Base-by-base conservation (phyloP, 2,797 vertebrate species). In the Gallirallus australis region DNA sequence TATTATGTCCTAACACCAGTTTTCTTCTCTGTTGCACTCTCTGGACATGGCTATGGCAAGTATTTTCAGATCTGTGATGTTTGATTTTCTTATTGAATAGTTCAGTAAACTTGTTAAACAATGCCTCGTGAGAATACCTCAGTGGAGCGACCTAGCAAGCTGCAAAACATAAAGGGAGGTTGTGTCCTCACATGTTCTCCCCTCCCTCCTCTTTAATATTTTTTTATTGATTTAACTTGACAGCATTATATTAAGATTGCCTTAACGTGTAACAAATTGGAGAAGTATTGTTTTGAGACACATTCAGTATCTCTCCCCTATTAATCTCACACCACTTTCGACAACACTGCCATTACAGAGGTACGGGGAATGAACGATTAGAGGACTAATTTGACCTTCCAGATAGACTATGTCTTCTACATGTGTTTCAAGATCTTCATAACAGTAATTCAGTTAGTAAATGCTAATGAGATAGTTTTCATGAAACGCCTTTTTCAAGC, bases 31-130 rank as follows among this genome's bases (percentile, higher is more conserved):
- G 37, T 80, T 93, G 45, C 18, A 79, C 48, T 93, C 8, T 6
- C 39, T 73, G 66, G 71, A 94, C 3, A 9, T 50, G 71, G 39
- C 21, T 77, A 82, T 56, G 31, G 18, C 13, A 90, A 64, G 35
- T 81, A 86, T 65, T 89, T 84, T 91, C 76, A 86, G 47, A 25
- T 72, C 59, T 68, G 33, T 37, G 18, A 33, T 65, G 59, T 71
- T 17, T 75, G 42, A 90, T 89, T 90, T 86, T 68, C 64, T 90
- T 54, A 80, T 48, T 93, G 48, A 83, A 42, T 59, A 93, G 64
- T 56, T 92, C 73, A 87, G 42, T 48, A 94, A 82, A 85, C 48
- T 75, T 89, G 42, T 57, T 86, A 90, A 96, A 78, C n/a, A 72
- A 70, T 53, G 45, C 28, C 48, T 72, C 48, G 35, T 31, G 19